These are phyloP conservation scores for Himalopsyche japonica DNA, from an alignment of 2,888 invertebrate genomes.

Conservation along the genomic window DNA sequence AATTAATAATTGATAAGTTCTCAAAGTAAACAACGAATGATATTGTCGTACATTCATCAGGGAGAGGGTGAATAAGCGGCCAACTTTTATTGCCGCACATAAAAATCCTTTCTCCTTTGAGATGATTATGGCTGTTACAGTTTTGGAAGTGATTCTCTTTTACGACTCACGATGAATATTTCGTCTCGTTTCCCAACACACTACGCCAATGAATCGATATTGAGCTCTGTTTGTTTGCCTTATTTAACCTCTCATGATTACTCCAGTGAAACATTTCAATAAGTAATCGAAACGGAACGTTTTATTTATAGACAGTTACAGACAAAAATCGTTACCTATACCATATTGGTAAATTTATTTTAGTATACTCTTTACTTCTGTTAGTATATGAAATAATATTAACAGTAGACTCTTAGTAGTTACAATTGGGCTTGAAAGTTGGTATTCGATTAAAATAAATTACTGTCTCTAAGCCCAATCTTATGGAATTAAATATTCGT, in stretches of 20 bases:
- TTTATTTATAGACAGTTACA: too few species aligned
- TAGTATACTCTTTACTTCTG: too few species aligned
- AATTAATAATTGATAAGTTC: background rate
- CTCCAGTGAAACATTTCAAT: too few species aligned
- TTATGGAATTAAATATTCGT: too few species aligned
- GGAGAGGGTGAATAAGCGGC: background rate
- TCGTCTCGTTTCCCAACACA: background rate
- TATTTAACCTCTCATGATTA: background rate
- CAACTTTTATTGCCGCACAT: conserved; percentile 1
- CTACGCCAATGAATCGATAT: background rate
- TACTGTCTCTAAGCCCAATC: too few species aligned
- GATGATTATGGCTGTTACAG: background rate
- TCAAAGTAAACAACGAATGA: background rate
- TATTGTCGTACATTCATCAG: background rate
- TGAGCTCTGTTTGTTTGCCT: background rate
- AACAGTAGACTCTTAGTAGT: too few species aligned
- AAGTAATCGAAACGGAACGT: too few species aligned
- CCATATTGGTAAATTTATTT: too few species aligned
- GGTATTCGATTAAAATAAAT: too few species aligned
- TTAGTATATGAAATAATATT: too few species aligned
- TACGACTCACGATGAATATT: conserved; percentile 1
- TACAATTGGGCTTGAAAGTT: too few species aligned
- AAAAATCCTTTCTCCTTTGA: background rate
- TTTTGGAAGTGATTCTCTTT: conserved; percentile 4
- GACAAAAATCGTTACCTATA: too few species aligned